Conservation (phyloP, 1,140 invertebrate species). For the Bombus affinis region DNA sequence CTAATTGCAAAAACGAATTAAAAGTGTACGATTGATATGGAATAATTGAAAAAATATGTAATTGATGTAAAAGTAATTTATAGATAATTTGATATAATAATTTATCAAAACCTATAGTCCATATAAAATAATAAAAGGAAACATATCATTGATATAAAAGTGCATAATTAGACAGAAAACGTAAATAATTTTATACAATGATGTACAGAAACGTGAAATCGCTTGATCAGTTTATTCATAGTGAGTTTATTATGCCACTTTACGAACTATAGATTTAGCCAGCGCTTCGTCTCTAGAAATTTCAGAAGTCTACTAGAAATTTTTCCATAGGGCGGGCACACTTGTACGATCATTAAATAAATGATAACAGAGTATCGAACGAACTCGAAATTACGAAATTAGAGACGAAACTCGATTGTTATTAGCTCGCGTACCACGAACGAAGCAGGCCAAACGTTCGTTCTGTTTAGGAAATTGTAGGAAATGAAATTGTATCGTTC, state of each 20-base stretch:
- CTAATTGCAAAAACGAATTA: no score
- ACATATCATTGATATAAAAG: no score
- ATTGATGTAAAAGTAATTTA: no score
- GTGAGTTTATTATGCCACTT: no score
- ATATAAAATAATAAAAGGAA: no score
- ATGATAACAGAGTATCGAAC: neutral
- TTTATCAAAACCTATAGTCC: neutral
- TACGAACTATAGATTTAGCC: neutral
- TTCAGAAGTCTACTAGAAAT: neutral
- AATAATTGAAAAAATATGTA: no score
- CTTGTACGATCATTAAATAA: neutral
- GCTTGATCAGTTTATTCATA: neutral
- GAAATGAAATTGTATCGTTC: constrained; percentile 30
- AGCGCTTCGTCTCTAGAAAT: neutral
- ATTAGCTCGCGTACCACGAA: neutral
- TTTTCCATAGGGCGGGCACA: neutral
- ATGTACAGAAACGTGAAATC: neutral
- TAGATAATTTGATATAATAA: neutral
- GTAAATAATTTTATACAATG: no score
- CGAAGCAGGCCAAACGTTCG: neutral
- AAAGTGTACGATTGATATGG: no score
- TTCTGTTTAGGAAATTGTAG: constrained; percentile 31
- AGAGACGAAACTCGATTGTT: constrained; percentile 16
- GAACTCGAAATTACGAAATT: neutral
- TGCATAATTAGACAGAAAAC: no score